phyloP scores from a whole-genome alignment of 2,113 vertebrate genomes.

The Cynocephalus volans region DNA sequence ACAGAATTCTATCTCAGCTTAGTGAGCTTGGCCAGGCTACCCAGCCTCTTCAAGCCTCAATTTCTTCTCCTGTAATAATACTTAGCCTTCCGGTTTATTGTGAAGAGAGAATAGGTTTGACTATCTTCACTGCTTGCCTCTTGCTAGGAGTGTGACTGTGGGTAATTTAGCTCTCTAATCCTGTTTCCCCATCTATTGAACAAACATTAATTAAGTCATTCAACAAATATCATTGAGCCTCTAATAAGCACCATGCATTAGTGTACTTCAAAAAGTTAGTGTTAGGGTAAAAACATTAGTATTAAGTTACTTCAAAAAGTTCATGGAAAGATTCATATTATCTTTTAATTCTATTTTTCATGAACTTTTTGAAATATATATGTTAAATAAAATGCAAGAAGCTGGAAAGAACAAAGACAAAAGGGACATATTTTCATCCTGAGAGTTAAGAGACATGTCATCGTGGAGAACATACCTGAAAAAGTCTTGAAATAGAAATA shows the following conservation, averaged over 20 bases:
- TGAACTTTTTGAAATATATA: too few species aligned
- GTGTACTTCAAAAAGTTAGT: too few species aligned
- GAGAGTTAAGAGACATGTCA: background rate
- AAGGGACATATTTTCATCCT: background rate
- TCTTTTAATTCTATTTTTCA: too few species aligned
- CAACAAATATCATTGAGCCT: background rate
- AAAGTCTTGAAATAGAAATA: background rate
- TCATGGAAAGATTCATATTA: too few species aligned
- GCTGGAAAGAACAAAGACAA: background rate
- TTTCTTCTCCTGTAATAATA: background rate
- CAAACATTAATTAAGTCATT: background rate
- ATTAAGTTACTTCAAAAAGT: too few species aligned
- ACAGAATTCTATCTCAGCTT: background rate
- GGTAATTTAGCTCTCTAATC: background rate
- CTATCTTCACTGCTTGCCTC: background rate
- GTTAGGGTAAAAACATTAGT: too few species aligned
- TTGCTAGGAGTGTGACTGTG: background rate
- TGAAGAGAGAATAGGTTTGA: constrained; percentile 28
- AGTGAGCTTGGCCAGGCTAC: background rate
- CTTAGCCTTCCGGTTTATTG: background rate
- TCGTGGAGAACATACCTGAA: background rate
- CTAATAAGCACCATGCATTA: background rate
- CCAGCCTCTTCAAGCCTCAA: background rate
- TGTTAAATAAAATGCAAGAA: background rate
- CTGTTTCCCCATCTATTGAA: background rate